Evolutionary conservation across 2,797 vertebrate genomes (phyloP), one percentile per base, ranked within the genome.

Genomic region (Rhincodon typus): DNA sequence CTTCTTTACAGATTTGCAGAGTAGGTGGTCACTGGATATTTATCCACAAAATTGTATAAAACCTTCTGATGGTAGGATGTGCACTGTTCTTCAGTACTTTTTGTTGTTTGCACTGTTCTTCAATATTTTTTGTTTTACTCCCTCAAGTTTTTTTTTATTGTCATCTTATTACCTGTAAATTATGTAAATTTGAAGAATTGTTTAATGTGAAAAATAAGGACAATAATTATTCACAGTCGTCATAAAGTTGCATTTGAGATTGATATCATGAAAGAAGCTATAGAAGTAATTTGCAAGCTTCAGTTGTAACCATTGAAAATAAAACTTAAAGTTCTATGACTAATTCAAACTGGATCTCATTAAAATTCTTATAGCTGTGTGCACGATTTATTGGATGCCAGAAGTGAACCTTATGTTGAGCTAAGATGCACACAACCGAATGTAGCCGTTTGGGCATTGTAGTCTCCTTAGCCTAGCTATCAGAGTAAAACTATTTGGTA

Each of bases 21-120:
- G 96, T 97, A 97, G 97, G 96, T 97, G 97, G 97, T 97, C 97
- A 97, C 96, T 95, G 74, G 53, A 96, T 95, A 66, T 96, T 86
- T 69, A 93, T 96, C 96, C 96, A 96, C 96, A 96, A 96, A 96
- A 94, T 79, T 96, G 96, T 96, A 96, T 96, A 96, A 96, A 34
- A 79, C 90, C 25, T n/a, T 74, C 94, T 77, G 69, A 50, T 42
- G 1, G 42, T 77, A 95, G 70, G 46, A 95, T 95, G 94, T 77
- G 42, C 94, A 77, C 70, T 74, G 70, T 34, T 95, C 70, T n/a
- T 77, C 69, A 74, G 34, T 77, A 15, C 50, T 72, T 74, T 74
- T 70, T 70, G 93, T 34, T 74, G 4, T 50, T 50, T 77, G 42
- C 94, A 77, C 70, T 74, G 70, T 34, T 95, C 70, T n/a, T 77